Percentiles rank a stretch among this genome's conserved stretches.
Evolutionary conservation across 2,113 vertebrate genomes (phyloP).

Genomic region (Cnemophilus loriae): DNA sequence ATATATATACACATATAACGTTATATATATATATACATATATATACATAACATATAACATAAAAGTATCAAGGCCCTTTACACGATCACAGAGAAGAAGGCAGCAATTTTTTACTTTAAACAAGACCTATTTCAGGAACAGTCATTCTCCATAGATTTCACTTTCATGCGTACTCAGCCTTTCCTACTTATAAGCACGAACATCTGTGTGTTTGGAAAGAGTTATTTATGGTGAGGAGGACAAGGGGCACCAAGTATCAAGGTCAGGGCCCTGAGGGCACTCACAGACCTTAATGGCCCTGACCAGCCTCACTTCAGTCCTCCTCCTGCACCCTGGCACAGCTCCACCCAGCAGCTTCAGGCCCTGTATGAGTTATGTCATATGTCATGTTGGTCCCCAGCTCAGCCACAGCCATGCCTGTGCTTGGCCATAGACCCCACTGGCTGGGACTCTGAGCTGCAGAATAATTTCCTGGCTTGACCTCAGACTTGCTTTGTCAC

Average conservation of each 20-base stretch:
- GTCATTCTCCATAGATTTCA: neutral
- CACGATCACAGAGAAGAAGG: neutral
- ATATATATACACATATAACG: too few species aligned
- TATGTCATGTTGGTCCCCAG: neutral
- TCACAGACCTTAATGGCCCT: neutral
- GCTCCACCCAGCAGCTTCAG: neutral
- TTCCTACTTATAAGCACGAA: neutral
- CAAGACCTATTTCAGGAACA: neutral
- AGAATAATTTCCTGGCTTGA: neutral
- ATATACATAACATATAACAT: too few species aligned
- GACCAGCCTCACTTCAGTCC: neutral
- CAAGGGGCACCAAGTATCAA: neutral
- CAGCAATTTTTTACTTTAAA: neutral
- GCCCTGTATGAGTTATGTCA: neutral
- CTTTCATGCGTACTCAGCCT: neutral
- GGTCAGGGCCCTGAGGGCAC: neutral
- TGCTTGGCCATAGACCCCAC: neutral
- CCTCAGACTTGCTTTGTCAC: neutral
- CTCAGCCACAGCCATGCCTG: neutral
- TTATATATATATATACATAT: too few species aligned
- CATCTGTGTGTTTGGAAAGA: neutral
- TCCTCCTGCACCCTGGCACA: neutral
- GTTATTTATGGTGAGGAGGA: neutral
- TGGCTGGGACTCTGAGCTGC: neutral
- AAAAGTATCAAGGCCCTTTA: neutral